A percentile compares a stretch with the other conserved stretches of the same genome.
These are phyloP conservation scores for Neopelma chrysocephalum DNA, from an alignment of 2,797 vertebrate genomes.

Conservation along the genomic window DNA sequence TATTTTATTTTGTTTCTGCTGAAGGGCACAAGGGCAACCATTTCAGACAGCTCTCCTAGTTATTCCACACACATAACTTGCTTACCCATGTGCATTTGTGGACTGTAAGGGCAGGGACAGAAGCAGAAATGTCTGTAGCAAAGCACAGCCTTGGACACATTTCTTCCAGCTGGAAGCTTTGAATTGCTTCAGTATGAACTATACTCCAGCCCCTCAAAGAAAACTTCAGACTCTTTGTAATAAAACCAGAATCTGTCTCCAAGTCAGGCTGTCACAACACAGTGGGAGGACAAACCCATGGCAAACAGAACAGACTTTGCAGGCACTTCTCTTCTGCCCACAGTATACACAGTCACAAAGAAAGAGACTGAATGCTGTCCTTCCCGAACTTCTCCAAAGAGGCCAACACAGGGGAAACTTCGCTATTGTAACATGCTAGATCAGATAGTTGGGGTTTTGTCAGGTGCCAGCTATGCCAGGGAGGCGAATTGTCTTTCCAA, in stretches of 20 bases:
- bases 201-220: neutral
- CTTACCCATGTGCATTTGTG: neutral
- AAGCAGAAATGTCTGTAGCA: neutral
- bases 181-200: neutral
- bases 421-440: neutral
- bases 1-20: neutral
- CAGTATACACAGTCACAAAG: neutral
- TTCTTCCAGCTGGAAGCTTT: conserved; percentile 1
- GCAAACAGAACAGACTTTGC: neutral
- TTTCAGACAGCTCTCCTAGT: neutral
- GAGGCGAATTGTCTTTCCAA: neutral
- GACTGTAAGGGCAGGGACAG: neutral
- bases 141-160: neutral
- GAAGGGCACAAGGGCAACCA: neutral
- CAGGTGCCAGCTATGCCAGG: neutral
- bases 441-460: neutral
- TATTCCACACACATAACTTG: neutral
- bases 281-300: neutral
- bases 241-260: neutral
- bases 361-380: neutral
- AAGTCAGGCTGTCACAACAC: neutral
- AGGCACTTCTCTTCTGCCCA: neutral
- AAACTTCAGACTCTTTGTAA: neutral
- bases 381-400: neutral
- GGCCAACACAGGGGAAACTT: neutral